Evolutionary conservation across 1,140 invertebrate species (phyloP), one percentile per base, ranked within the genome.

Genomic region (Cylas formicarius): DNA sequence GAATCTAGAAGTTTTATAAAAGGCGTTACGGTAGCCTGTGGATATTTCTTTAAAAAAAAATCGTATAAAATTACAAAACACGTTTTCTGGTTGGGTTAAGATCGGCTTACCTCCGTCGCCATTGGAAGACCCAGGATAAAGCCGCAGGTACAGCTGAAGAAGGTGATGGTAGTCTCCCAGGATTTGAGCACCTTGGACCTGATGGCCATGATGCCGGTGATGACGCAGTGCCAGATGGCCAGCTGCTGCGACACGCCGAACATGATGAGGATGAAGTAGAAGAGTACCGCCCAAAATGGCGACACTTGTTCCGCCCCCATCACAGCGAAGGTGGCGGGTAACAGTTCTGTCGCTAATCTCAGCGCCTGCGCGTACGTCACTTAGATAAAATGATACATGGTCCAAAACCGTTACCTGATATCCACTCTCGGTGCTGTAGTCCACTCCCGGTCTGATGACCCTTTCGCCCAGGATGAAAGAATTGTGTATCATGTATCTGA

Each of bases 161-260:
- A 86, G 0, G 88, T 89, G 32, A 91, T 86, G 4, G 82, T 87
- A 0, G 86, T 88, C 56, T 87, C 81, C 83, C 84, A 89, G 7
- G 77, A 70, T 52, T 80, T 75, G 59, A 87, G 68, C 38, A 76
- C 72, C 58, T 79, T 73, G 7, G 76, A 69, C 66, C 85, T 86
- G 55, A 87, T 78, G 14, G 82, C 79, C 72, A 84, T 81, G 44
- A 91, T 78, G 2, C 83, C 83, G 4, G 81, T 81, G 43, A 89
- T 80, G 16, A 90, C 81, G 58, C 82, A 84, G 67, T 90, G 77
- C 69, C 58, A 77, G 68, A 69, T 72, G 13, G 69, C 70, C 32
- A 72, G 65, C 70, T 86, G 82, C 59, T 92, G 89, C 2, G 84
- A 84, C 16, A 94, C 74, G 0, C 88, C 88, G 58, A 94, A 90